phyloP scores from a whole-genome alignment of 2,797 vertebrate genomes.

The Poliocrania exsul region DNA sequence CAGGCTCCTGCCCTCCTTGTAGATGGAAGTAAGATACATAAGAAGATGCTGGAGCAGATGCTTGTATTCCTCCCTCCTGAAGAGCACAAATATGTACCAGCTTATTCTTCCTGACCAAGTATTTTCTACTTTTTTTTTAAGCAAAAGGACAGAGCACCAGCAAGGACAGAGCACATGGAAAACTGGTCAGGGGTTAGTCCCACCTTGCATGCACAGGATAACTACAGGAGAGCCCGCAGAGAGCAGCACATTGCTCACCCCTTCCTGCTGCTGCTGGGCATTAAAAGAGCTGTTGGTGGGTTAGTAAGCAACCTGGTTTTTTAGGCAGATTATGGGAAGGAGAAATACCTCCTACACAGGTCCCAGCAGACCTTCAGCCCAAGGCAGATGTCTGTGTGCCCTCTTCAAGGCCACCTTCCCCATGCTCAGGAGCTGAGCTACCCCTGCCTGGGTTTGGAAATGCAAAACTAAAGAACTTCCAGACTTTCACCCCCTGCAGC shows the following conservation, averaged over 20 bases:
- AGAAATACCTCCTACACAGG: neutral
- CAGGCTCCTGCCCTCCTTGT: neutral
- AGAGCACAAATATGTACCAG: neutral
- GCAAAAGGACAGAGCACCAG: neutral
- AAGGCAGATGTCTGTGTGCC: rapidly evolving
- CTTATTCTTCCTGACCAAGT: neutral
- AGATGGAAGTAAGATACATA: neutral
- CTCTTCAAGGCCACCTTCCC: neutral
- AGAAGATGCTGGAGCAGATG: neutral
- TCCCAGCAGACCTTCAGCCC: neutral
- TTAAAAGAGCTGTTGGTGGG: neutral
- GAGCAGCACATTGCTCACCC: neutral
- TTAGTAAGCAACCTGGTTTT: neutral
- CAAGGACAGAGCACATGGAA: neutral
- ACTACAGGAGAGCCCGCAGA: neutral
- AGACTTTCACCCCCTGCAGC: neutral
- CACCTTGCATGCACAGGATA: rapidly evolving
- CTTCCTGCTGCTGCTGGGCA: neutral
- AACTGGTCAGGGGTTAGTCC: neutral
- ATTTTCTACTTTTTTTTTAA: neutral
- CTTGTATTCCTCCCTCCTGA: neutral
- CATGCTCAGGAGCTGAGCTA: neutral
- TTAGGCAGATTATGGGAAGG: neutral
- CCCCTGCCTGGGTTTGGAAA: neutral
- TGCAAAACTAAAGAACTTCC: neutral